A percentile compares a stretch with the other conserved stretches of the same genome.
phyloP scores from a whole-genome alignment of 1,140 invertebrate species.

The Microplitis demolitor region DNA sequence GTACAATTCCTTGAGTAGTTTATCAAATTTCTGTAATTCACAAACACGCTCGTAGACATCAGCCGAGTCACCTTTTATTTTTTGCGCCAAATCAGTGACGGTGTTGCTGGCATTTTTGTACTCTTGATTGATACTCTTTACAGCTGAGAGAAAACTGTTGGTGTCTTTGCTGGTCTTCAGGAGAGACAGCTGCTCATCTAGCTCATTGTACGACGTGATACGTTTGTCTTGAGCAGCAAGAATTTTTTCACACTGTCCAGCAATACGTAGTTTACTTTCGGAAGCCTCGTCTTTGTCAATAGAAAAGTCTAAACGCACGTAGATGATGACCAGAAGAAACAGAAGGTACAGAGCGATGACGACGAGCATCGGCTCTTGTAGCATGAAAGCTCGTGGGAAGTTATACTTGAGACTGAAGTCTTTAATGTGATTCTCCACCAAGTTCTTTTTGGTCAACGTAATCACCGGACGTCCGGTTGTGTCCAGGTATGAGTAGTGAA shows the following conservation, averaged over 20 bases:
- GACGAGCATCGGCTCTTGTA: conserved; percentile 92
- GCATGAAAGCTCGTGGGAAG: conserved; percentile 82
- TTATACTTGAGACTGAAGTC: conserved; percentile 86
- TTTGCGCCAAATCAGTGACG: conserved; percentile 65
- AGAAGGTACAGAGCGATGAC: conserved; percentile 87
- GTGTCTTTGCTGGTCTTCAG: conserved; percentile 71
- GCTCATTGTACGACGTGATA: conserved; percentile 67
- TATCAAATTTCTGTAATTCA: conserved; percentile 70
- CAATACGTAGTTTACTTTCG: conserved; percentile 64
- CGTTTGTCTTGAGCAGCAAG: conserved; percentile 68
- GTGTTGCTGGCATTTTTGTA: conserved; percentile 68
- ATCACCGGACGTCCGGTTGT: conserved; percentile 91
- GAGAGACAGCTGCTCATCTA: conserved; percentile 70
- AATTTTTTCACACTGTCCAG: conserved; percentile 64
- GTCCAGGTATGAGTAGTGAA: conserved; percentile 95
- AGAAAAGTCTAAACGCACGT: conserved; percentile 94
- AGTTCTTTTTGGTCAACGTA: conserved; percentile 81
- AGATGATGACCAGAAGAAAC: conserved; percentile 91
- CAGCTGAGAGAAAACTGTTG: conserved; percentile 60
- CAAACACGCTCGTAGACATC: conserved; percentile 70
- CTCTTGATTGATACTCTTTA: conserved; percentile 69
- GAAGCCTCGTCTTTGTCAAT: conserved; percentile 72
- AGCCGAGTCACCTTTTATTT: conserved; percentile 68
- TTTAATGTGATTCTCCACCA: conserved; percentile 97
- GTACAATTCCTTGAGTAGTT: conserved; percentile 61